These are phyloP conservation scores for Neoniphon sammara DNA, from an alignment of 2,797 vertebrate genomes.

Conservation along the genomic window DNA sequence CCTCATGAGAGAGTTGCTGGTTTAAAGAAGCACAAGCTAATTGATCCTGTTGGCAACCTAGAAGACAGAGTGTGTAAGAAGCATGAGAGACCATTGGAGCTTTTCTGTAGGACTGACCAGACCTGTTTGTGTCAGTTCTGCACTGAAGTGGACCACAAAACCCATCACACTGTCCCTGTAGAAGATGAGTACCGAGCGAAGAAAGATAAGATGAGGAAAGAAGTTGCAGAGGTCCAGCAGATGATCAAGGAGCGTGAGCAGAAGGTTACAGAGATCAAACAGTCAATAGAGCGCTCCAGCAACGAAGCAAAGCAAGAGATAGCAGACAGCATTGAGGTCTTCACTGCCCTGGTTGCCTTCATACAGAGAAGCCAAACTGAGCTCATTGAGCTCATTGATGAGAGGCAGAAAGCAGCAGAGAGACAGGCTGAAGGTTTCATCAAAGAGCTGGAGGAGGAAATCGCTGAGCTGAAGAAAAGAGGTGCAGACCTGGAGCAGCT, in stretches of 20 bases:
- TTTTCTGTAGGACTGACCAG: constrained; percentile 2
- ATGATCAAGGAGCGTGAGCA: background rate
- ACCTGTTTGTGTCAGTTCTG: background rate
- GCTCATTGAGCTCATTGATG: background rate
- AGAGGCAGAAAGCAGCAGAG: background rate
- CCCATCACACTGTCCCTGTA: background rate
- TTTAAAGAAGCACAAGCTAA: background rate
- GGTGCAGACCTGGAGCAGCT: background rate
- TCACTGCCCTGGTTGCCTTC: constrained; percentile 1
- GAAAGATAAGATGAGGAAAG: background rate
- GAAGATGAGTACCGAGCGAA: background rate
- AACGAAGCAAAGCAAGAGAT: background rate
- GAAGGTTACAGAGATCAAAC: background rate
- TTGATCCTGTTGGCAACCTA: background rate
- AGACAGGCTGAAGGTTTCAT: background rate
- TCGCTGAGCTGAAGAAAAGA: background rate
- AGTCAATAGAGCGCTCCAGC: background rate
- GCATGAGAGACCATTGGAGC: constrained; percentile 19
- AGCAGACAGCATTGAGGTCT: background rate
- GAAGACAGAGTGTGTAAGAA: background rate
- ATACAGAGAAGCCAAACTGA: background rate
- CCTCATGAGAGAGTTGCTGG: background rate
- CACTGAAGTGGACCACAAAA: background rate
- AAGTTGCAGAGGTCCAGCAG: background rate
- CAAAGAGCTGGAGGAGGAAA: background rate